Conservation (phyloP, 1,140 invertebrate genomes). For the Lasioglossum albipes region DNA sequence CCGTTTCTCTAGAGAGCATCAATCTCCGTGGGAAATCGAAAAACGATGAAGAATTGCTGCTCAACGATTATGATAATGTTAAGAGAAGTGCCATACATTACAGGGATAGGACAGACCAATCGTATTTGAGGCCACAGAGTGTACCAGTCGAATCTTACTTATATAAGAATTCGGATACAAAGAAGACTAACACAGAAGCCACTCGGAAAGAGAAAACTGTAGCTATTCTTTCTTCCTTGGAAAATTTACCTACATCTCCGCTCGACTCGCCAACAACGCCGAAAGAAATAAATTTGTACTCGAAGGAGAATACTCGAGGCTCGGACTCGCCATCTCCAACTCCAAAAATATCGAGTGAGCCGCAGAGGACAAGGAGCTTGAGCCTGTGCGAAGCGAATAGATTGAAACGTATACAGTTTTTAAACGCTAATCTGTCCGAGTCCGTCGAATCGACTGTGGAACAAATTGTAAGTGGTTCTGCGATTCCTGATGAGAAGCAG, state of each 20-base stretch:
- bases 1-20: slow-evolving; percentile 14
- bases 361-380: not conserved
- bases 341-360: not conserved
- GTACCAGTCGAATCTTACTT: not conserved
- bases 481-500: not conserved
- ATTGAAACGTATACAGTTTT: slow-evolving; percentile 48
- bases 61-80: no score
- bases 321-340: not conserved
- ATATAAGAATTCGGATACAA: not conserved
- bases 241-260: slow-evolving; percentile 32
- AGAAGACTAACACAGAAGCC: not conserved
- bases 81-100: not conserved
- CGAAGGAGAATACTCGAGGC: not conserved
- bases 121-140: slow-evolving; percentile 1
- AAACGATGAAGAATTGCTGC: not conserved
- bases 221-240: slow-evolving; percentile 27
- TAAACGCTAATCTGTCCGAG: slow-evolving; percentile 40
- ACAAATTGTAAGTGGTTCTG: not conserved
- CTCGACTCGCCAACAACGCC: not conserved
- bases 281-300: not conserved
- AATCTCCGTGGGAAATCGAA: not conserved
- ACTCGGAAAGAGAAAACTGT: not conserved
- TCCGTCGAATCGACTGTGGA: not conserved
- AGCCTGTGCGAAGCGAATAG: slow-evolving; percentile 40
- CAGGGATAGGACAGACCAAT: not conserved